Evolutionary conservation across 1,140 invertebrate species (phyloP).

Genomic region (Plutomurus gul): DNA sequence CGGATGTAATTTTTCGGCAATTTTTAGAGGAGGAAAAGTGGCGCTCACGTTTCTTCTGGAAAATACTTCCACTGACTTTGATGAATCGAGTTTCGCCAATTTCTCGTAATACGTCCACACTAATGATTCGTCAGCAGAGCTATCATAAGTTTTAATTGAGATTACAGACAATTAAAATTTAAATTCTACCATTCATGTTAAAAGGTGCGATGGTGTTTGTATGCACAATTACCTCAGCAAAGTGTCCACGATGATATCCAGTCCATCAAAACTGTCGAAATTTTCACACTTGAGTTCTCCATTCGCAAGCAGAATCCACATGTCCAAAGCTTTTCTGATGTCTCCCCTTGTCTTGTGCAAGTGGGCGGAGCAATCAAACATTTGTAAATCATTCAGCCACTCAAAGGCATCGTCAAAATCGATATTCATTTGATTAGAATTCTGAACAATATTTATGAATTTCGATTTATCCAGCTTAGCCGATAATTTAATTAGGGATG

Average conservation of each 20-base stretch:
- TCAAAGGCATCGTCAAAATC: conserved; percentile 44
- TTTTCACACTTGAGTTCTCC: conserved; percentile 26
- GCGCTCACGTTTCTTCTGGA: conserved; percentile 10
- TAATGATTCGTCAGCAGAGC: conserved; percentile 31
- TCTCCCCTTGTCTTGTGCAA: conserved; percentile 30
- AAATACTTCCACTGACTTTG: conserved; percentile 43
- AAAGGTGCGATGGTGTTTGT: too few relatives aligned
- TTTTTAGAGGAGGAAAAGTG: conserved; percentile 38
- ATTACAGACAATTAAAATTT: neutral
- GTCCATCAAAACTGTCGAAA: conserved; percentile 32
- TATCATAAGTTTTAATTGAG: neutral
- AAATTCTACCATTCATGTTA: too few relatives aligned
- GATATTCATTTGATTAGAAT: conserved; percentile 32
- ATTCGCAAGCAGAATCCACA: conserved; percentile 41
- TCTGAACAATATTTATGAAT: conserved; percentile 20
- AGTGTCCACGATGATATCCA: conserved; percentile 39
- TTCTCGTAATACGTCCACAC: conserved; percentile 51
- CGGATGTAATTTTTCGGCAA: conserved; percentile 46
- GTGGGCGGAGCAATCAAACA: conserved; percentile 32
- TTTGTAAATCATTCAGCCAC: conserved; percentile 39
- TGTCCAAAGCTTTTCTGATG: conserved; percentile 37
- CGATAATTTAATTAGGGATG: conserved; percentile 43
- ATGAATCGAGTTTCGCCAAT: conserved; percentile 31
- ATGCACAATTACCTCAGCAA: conserved; percentile 38
- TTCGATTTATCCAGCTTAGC: conserved; percentile 30